Percentiles rank a stretch among this genome's conserved stretches.
Conservation (phyloP, 2,113 vertebrate genomes). For the Eleginops maclovinus region DNA sequence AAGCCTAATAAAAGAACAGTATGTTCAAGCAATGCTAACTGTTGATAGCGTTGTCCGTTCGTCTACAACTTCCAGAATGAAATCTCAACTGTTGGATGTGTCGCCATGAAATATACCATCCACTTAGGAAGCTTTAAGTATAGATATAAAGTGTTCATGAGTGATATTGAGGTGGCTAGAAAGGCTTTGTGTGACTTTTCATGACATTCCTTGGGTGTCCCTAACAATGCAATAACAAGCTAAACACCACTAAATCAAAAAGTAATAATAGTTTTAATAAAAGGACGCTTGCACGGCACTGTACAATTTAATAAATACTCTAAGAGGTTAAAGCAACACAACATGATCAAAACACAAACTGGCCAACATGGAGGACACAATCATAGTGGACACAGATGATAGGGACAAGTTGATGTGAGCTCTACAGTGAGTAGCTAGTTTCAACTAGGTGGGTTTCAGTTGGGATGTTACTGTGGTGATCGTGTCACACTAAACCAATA, state of each 20-base stretch:
- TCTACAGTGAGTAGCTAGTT: too few relatives aligned
- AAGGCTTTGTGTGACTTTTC: slow-evolving; percentile 9
- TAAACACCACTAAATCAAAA: not conserved
- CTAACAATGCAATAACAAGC: not conserved
- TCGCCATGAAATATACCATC: not conserved
- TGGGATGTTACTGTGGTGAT: too few relatives aligned
- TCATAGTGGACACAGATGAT: too few relatives aligned
- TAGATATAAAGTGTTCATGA: not conserved
- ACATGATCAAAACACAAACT: too few relatives aligned
- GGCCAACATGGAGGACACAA: too few relatives aligned
- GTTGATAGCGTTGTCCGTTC: not conserved
- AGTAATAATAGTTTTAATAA: too few relatives aligned
- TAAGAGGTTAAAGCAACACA: too few relatives aligned
- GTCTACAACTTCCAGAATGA: not conserved
- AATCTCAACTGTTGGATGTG: not conserved
- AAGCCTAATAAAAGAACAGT: not conserved
- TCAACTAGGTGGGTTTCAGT: too few relatives aligned
- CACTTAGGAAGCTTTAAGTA: not conserved
- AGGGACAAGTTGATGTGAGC: too few relatives aligned
- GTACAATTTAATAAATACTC: too few relatives aligned
- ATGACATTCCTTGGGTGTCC: slow-evolving; percentile 29
- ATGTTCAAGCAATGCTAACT: not conserved
- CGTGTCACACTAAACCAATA: not conserved
- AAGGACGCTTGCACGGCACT: too few relatives aligned
- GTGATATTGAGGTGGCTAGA: slow-evolving; percentile 15